Evolutionary conservation across 2,797 vertebrate genomes (phyloP), one percentile per base, ranked within the genome.

Genomic region (Petrocephalus schoutedeni): DNA sequence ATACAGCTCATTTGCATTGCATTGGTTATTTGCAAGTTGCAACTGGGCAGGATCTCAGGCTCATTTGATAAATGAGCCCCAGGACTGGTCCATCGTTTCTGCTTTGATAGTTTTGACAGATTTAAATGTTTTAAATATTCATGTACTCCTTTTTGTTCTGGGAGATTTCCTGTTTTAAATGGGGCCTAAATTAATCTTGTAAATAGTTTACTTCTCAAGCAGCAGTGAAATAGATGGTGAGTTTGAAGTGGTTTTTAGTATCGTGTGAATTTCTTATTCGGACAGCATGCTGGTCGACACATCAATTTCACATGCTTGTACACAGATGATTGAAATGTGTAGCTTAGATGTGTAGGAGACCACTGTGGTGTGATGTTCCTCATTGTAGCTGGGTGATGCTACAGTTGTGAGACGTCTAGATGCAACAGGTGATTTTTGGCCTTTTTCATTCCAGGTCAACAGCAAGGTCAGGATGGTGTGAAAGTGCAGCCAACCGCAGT

Each of bases 381-480:
- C 36, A n/a, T 7, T 0, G 2, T 45, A 36, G 64, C 28, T 36
- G 64, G 5, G 28, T 36, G 67, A 74, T 74, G 67, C 36, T 74
- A 32, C 16, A 74, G 67, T 41, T 74, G 64, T 71, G 32, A 32
- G 36, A 74, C 12, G 41, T 74, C 16, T 36, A 41, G 67, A 41
- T 74, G 67, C 67, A 74, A 19, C 67, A 19, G 67, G 32, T 74
- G 16, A 82, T 53, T 49, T 84, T 49, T 84, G 51, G 21, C 51
- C 9, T 3, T 21, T 54, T 49, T 28, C 64, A 36, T 77, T 10
- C 41, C 56, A 87, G 32, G 84, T 86, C 89, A 90, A 83, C 86
- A 96, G 91, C 95, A 96, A 94, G 95, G 94, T 90, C 94, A 95
- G 89, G 96, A 96, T 88, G 94, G 92, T 67, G 93, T 96, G 19